Evolutionary conservation across 2,797 vertebrate species (phyloP).

Genomic region (Rallus crepitans): DNA sequence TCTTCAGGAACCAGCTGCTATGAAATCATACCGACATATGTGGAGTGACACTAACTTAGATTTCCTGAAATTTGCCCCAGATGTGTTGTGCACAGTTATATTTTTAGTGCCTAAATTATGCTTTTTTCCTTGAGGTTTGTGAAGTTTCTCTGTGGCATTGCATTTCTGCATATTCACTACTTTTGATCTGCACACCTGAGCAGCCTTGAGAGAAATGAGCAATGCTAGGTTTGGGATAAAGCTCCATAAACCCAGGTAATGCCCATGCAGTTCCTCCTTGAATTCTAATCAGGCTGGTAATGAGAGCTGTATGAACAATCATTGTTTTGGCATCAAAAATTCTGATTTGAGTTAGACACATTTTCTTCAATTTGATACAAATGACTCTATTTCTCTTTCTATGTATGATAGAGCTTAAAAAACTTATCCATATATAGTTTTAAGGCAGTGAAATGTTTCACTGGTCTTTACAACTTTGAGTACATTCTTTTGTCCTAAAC

Average conservation of each 20-base stretch:
- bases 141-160: not conserved
- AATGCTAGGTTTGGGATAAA: not conserved
- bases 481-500: not conserved
- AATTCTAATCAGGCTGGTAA: not conserved
- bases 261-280: not conserved
- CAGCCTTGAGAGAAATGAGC: not conserved
- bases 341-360: not conserved
- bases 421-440: not conserved
- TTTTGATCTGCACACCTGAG: not conserved
- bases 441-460: not conserved
- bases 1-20: not conserved
- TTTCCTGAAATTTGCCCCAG: conserved; percentile 6
- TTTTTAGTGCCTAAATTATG: not conserved
- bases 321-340: not conserved
- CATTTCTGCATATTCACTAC: not conserved
- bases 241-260: not conserved
- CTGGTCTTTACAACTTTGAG: not conserved
- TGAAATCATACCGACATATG: not conserved
- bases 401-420: not conserved
- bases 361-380: not conserved
- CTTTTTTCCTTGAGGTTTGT: not conserved
- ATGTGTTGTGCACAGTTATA: not conserved
- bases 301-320: not conserved
- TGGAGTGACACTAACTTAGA: not conserved
- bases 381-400: not conserved